These are phyloP conservation scores for Antennarius maculatus DNA, from an alignment of 2,797 vertebrate species.

Conservation along the genomic window DNA sequence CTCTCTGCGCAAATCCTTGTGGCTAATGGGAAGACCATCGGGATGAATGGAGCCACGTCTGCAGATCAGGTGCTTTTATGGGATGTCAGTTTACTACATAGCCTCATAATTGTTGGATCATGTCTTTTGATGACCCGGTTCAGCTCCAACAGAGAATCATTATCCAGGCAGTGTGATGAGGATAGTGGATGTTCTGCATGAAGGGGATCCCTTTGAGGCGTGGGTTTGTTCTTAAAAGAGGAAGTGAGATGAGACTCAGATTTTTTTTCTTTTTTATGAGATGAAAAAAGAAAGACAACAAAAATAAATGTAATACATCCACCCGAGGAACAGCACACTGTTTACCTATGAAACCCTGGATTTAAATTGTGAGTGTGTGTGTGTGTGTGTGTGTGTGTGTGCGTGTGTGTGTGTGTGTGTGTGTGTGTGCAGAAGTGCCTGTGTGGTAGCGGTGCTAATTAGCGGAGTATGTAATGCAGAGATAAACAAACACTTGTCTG, in stretches of 20 bases:
- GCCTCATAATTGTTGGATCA: slow-evolving; percentile 75
- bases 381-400: slow-evolving; percentile 10
- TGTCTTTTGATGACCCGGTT: slow-evolving; percentile 77
- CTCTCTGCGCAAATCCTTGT: slow-evolving; percentile 57
- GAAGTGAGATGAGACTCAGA: slow-evolving; percentile 53
- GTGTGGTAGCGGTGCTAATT: slow-evolving; percentile 58
- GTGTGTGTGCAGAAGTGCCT: slow-evolving; percentile 8
- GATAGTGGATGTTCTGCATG: slow-evolving; percentile 51
- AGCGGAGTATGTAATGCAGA: slow-evolving; percentile 68
- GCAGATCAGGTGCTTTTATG: slow-evolving; percentile 76
- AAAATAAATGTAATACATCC: slow-evolving; percentile 52
- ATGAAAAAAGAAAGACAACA: slow-evolving; percentile 19
- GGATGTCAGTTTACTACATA: slow-evolving; percentile 70
- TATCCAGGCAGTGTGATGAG: slow-evolving; percentile 62
- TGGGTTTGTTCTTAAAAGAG: slow-evolving; percentile 60
- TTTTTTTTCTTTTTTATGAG: slow-evolving; percentile 23
- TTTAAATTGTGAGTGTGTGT: slow-evolving; percentile 19
- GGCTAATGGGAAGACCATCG: slow-evolving; percentile 69
- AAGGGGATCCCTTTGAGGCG: slow-evolving; percentile 47
- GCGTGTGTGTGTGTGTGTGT: too few relatives aligned
- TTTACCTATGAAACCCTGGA: slow-evolving; percentile 56
- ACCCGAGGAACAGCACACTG: slow-evolving; percentile 25
- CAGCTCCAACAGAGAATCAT: slow-evolving; percentile 69
- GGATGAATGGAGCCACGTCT: slow-evolving; percentile 66
- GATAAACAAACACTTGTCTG: slow-evolving; percentile 73